A percentile compares a stretch with the other conserved stretches of the same genome.
Conservation (phyloP, 2,113 vertebrate species). For the Heterotilapia buettikoferi region DNA sequence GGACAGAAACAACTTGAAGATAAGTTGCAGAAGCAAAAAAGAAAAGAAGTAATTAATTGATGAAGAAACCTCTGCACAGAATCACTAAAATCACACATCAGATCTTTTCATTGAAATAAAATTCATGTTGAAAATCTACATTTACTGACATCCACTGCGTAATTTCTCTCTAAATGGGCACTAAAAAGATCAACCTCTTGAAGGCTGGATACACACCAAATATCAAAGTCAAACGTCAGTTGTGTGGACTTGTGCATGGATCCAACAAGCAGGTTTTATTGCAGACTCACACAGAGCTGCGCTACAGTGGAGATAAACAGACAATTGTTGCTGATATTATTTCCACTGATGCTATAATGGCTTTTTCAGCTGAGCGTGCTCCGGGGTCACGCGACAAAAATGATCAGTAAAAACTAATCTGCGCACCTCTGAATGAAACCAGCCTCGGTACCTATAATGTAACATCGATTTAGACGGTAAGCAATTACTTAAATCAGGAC, state of each 20-base stretch:
- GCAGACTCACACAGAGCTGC: background rate
- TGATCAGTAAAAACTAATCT: background rate
- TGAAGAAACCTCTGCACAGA: background rate
- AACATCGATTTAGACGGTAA: background rate
- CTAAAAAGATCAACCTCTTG: background rate
- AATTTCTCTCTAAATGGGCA: background rate
- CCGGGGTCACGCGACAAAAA: fast-evolving
- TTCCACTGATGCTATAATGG: background rate
- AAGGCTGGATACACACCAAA: background rate
- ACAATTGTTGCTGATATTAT: background rate
- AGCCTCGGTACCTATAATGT: background rate
- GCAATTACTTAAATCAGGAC: background rate
- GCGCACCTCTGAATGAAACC: background rate
- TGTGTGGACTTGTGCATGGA: background rate
- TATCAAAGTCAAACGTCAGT: background rate
- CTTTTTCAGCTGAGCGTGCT: background rate
- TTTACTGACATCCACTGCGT: background rate
- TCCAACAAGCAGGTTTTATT: background rate
- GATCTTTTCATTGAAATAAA: background rate
- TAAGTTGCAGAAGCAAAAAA: background rate
- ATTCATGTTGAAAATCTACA: background rate
- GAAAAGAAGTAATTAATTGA: background rate
- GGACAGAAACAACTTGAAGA: background rate
- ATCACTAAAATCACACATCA: background rate
- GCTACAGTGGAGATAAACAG: background rate